Conservation (phyloP, 2,113 vertebrate genomes). For the Pleuronectes platessa region DNA sequence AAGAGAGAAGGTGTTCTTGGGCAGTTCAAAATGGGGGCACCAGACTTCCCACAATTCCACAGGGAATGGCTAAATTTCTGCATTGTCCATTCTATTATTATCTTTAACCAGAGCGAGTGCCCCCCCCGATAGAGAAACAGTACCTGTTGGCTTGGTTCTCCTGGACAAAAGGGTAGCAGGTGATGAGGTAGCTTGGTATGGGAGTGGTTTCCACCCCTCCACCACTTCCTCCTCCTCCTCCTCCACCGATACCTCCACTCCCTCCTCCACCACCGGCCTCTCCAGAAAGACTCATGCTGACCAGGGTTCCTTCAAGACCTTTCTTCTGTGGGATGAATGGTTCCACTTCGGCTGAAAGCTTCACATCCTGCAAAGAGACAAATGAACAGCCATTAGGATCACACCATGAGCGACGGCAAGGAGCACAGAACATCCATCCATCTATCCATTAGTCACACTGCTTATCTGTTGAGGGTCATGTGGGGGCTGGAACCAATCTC, state of each 20-base stretch:
- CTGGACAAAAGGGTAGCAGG: slow-evolving; percentile 98
- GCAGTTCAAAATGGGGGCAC: slow-evolving; percentile 24
- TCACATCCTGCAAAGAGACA: slow-evolving; percentile 88
- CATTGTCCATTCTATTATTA: background rate
- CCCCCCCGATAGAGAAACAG: slow-evolving; percentile 3
- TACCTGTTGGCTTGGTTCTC: slow-evolving; percentile 98
- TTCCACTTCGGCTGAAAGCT: slow-evolving; percentile 97
- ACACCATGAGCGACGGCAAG: background rate
- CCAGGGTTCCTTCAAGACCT: slow-evolving; percentile 89
- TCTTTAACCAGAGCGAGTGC: slow-evolving; percentile 1
- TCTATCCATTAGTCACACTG: too few relatives aligned
- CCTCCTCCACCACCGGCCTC: slow-evolving; percentile 85
- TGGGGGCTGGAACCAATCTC: too few relatives aligned
- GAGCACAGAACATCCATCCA: too few relatives aligned
- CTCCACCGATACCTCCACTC: slow-evolving; percentile 70
- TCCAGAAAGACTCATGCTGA: slow-evolving; percentile 90
- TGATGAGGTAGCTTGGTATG: slow-evolving; percentile 98
- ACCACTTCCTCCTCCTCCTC: slow-evolving; percentile 73
- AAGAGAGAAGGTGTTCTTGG: slow-evolving; percentile 20
- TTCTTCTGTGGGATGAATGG: slow-evolving; percentile 99
- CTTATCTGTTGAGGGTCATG: too few relatives aligned
- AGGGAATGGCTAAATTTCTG: background rate
- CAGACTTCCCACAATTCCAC: slow-evolving; percentile 11
- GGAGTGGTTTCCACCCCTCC: slow-evolving; percentile 89
- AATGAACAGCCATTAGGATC: slow-evolving; percentile 7